phyloP scores from a whole-genome alignment of 2,888 invertebrate species.

The Diaperis boleti region DNA sequence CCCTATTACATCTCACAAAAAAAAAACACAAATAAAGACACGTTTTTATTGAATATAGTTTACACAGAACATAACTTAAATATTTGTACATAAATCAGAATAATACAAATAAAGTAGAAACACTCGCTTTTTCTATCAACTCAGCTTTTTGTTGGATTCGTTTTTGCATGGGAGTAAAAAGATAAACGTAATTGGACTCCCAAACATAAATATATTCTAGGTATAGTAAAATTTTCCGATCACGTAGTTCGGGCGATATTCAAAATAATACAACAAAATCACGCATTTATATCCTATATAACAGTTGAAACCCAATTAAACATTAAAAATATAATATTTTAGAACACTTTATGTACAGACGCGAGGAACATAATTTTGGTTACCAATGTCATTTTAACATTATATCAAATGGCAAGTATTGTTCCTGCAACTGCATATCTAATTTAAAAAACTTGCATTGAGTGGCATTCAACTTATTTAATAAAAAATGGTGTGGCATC shows the following conservation, averaged over 20 bases:
- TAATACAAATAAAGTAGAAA: slow-evolving; percentile 18
- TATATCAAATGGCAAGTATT: neutral
- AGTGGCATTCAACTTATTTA: slow-evolving; percentile 20
- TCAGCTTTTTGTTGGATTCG: neutral
- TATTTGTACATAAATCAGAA: slow-evolving; percentile 39
- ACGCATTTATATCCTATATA: slow-evolving; percentile 20
- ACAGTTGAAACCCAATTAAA: slow-evolving; percentile 10
- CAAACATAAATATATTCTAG: too few species aligned
- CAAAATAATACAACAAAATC: slow-evolving; percentile 11
- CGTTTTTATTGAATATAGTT: slow-evolving; percentile 32
- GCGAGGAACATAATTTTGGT: too few species aligned
- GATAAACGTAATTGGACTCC: too few species aligned
- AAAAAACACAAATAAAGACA: slow-evolving; percentile 21
- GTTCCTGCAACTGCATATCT: slow-evolving; percentile 1
- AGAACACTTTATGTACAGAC: neutral
- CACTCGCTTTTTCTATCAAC: neutral
- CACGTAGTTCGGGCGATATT: too few species aligned
- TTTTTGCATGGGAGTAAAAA: too few species aligned
- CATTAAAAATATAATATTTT: slow-evolving; percentile 4
- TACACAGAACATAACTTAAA: slow-evolving; percentile 36
- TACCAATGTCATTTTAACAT: neutral
- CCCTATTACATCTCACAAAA: neutral
- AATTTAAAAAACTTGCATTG: slow-evolving; percentile 28
- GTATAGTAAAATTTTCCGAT: too few species aligned
- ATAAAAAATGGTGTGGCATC: slow-evolving; percentile 3